phyloP scores from a whole-genome alignment of 2,888 invertebrate species.

The Trissolcus japonicus region DNA sequence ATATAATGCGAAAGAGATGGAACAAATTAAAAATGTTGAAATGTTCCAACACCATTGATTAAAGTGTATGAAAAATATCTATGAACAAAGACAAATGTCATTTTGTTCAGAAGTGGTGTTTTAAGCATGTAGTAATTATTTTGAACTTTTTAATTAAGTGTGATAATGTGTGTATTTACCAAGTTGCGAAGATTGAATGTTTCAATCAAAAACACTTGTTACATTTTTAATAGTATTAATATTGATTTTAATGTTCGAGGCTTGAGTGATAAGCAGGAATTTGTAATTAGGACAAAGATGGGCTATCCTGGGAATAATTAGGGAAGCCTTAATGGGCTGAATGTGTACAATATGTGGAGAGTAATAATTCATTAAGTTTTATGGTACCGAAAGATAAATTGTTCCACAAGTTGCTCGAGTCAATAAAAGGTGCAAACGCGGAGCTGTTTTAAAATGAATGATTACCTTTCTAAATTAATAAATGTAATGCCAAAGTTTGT shows the following conservation, averaged over 20 bases:
- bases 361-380: conserved; percentile 46
- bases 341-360: conserved; percentile 33
- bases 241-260: conserved; percentile 20
- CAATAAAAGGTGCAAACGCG: conserved; percentile 22
- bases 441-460: conserved; percentile 7
- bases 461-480: conserved; percentile 1
- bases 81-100: too few species aligned
- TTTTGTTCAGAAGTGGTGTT: too few species aligned
- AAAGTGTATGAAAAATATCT: too few species aligned
- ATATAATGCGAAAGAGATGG: conserved; percentile 10
- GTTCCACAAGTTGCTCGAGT: conserved; percentile 3
- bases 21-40: conserved; percentile 18
- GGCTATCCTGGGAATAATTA: conserved; percentile 40
- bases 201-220: too few species aligned
- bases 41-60: neutral
- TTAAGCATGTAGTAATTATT: too few species aligned
- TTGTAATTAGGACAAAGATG: conserved; percentile 39
- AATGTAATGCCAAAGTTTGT: neutral
- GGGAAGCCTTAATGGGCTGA: conserved; percentile 35
- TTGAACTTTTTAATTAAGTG: too few species aligned
- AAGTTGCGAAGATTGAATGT: too few species aligned
- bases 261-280: conserved; percentile 34
- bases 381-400: conserved; percentile 23
- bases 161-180: too few species aligned
- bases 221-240: too few species aligned